phyloP scores from a whole-genome alignment of 1,140 invertebrate species.

The Pseudomyrmex cubaensis region DNA sequence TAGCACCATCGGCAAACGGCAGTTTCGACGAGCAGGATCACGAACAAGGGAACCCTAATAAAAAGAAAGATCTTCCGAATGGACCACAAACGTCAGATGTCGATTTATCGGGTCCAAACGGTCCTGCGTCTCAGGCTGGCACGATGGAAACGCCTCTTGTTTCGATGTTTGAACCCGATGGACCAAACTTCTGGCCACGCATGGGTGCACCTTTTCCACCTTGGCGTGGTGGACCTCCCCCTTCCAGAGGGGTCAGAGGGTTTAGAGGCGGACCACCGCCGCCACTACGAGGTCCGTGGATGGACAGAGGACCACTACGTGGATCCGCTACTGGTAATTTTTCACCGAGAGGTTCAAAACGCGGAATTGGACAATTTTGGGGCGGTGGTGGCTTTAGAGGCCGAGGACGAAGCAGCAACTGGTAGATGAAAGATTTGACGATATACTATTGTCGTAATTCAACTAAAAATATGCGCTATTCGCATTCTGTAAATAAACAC shows the following conservation, averaged over 20 bases:
- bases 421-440: conserved; percentile 65
- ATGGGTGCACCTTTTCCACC: conserved; percentile 67
- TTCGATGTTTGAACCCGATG: conserved; percentile 74
- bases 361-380: conserved; percentile 77
- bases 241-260: conserved; percentile 65
- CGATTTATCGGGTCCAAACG: conserved; percentile 58
- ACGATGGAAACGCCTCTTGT: conserved; percentile 65
- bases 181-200: conserved; percentile 73
- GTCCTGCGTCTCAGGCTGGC: conserved; percentile 48
- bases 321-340: conserved; percentile 73
- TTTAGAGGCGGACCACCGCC: conserved; percentile 76
- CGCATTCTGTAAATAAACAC: conserved; percentile 62
- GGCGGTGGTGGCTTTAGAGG: conserved; percentile 77
- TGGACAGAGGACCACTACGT: conserved; percentile 77
- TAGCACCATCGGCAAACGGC: conserved; percentile 73
- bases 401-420: conserved; percentile 75
- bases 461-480: conserved; percentile 45
- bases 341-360: conserved; percentile 77
- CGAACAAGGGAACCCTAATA: conserved; percentile 31
- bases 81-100: conserved; percentile 59
- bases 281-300: conserved; percentile 78
- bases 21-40: conserved; percentile 67
- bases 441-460: conserved; percentile 14
- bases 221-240: conserved; percentile 72
- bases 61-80: conserved; percentile 69